Percentiles rank a stretch among this genome's conserved stretches.
Conservation (phyloP, 2,888 invertebrate genomes). For the Branchinecta sandiegonensis region DNA sequence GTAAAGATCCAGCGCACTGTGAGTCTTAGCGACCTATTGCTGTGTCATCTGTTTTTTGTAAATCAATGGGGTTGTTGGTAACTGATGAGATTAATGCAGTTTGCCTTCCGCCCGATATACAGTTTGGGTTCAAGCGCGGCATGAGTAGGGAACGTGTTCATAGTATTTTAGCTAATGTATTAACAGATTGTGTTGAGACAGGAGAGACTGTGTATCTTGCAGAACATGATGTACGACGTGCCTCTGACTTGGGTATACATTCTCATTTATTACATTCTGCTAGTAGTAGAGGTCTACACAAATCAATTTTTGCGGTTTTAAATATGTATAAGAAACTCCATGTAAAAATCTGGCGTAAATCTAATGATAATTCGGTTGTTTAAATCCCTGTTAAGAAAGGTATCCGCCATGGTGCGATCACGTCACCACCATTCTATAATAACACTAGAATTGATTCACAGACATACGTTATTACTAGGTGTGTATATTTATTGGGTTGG, state of each 20-base stretch:
- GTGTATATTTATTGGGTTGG: background rate
- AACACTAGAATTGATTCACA: background rate
- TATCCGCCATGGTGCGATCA: slow-evolving; percentile 8
- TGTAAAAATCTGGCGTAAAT: background rate
- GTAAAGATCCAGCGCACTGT: background rate
- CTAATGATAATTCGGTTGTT: slow-evolving; percentile 7
- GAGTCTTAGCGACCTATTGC: slow-evolving; percentile 2
- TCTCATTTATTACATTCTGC: no score
- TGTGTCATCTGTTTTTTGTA: slow-evolving; percentile 2
- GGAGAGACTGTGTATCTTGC: no score
- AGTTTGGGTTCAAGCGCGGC: no score
- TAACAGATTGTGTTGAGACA: no score
- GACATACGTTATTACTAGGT: slow-evolving; percentile 1
- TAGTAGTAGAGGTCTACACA: no score
- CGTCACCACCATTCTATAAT: slow-evolving; percentile 2
- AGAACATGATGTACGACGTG: no score
- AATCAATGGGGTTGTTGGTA: no score
- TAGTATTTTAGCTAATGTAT: no score
- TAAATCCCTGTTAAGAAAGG: slow-evolving; percentile 3
- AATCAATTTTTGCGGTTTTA: slow-evolving; percentile 11
- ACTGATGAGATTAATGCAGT: no score
- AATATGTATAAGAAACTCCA: background rate
- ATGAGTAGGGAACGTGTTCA: no score
- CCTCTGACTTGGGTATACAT: no score
- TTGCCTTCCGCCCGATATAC: no score